Base-by-base conservation (phyloP, 2,888 invertebrate genomes). In the Anthrax anthrax region DNA sequence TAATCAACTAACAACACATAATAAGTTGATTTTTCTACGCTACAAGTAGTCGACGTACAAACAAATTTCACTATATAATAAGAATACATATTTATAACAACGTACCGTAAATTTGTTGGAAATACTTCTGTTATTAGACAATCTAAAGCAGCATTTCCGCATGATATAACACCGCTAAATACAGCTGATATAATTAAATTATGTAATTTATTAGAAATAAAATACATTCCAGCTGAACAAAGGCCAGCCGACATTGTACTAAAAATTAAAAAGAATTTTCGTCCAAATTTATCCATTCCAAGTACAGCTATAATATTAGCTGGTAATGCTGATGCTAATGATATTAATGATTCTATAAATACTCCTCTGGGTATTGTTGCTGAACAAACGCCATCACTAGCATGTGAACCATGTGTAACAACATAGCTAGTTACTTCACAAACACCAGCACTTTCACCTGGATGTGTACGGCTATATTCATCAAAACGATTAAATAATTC, bases 111-210 rank as follows among this genome's bases (percentile, higher is more conserved):
- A 69, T 87, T 82, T 38, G 92, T 92, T 34, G 92, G 92, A 66
- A 91, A 92, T 51, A 92, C 84, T 72, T 94, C 94, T 19, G 89
- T 89, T 61, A 88, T 87, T 55, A 94, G 77, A 63, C 92, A 92
- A 72, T 91, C 91, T 51, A 92, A 73, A 5, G 91, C 86, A 44
- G 88, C 88, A 68, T 88, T 88, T 52, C 88, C 88, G 64, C 87
- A 88, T 47, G 87, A 87, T 55, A 88, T 88, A 48, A 87, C 86
- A 43, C 86, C 85, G 62, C 86, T 87, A 70, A 88, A 88, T 58
- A 86, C 75, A 47, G 88, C 87, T 58, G 86, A 84, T 40, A 88
- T 86, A 46, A 85, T 75, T 54, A 88, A 72, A 68, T 88, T 88
- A 64, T 87, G 85, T 39, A 78, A 74, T 65, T 86, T 86, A 70